Conservation (phyloP, 2,888 invertebrate species). For the Hypolimnas misippus region DNA sequence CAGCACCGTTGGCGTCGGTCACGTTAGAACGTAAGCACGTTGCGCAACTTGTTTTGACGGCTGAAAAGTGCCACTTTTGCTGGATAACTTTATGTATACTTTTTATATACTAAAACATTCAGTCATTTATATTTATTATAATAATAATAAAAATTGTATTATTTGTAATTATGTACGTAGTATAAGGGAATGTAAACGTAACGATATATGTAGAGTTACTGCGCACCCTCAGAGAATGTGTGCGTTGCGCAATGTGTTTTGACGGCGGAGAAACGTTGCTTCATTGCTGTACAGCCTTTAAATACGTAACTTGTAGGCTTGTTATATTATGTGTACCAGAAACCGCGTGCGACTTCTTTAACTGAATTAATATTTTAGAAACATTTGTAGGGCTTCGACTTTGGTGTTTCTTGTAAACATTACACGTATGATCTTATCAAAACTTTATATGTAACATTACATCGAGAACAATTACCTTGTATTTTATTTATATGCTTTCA, state of each 20-base stretch:
- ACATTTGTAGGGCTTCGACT: conserved; percentile 18
- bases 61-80: conserved; percentile 7
- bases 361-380: conserved; percentile 17
- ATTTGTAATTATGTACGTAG: conserved; percentile 39
- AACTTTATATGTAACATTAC: background rate
- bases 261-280: conserved; percentile 46
- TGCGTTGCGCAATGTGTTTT: conserved; percentile 54
- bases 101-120: background rate
- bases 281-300: conserved; percentile 55
- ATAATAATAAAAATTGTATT: background rate
- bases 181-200: conserved; percentile 50
- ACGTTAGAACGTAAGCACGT: conserved; percentile 10
- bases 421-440: too few species aligned
- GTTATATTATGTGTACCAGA: conserved; percentile 16
- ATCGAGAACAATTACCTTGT: background rate
- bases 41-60: conserved; percentile 23
- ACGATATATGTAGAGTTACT: conserved; percentile 50
- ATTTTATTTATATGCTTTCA: background rate
- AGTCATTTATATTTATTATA: too few species aligned
- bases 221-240: conserved; percentile 59
- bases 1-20: conserved; percentile 2
- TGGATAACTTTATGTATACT: background rate
- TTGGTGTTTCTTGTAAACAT: background rate
- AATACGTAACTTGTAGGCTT: conserved; percentile 13
- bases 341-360: conserved; percentile 22